Percentiles rank a stretch among this genome's conserved stretches.
These are phyloP conservation scores for Leptopilina myrica DNA, from an alignment of 2,888 invertebrate genomes.

Conservation along the genomic window DNA sequence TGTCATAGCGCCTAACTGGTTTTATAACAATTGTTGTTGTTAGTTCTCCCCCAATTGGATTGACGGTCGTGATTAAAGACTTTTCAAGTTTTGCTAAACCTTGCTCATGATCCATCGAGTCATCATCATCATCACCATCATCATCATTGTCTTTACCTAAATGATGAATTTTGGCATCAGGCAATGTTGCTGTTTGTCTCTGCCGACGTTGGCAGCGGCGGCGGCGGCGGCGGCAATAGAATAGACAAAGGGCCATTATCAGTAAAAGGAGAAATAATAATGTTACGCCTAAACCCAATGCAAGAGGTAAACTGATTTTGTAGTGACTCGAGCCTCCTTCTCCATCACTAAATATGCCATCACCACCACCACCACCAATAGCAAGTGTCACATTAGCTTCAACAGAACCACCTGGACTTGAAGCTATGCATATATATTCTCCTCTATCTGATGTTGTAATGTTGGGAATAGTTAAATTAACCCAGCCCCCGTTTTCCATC, in stretches of 20 bases:
- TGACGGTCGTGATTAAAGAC: slow-evolving; percentile 88
- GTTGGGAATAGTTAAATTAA: slow-evolving; percentile 83
- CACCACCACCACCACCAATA: slow-evolving; percentile 70
- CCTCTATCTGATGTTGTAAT: slow-evolving; percentile 83
- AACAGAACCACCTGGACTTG: slow-evolving; percentile 88
- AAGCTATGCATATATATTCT: slow-evolving; percentile 88
- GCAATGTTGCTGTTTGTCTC: slow-evolving; percentile 70
- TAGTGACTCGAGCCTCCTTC: slow-evolving; percentile 53
- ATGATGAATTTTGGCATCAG: slow-evolving; percentile 78
- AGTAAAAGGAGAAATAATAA: slow-evolving; percentile 78
- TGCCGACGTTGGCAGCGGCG: slow-evolving; percentile 57
- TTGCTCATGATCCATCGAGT: slow-evolving; percentile 86
- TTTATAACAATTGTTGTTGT: slow-evolving; percentile 80
- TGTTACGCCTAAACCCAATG: slow-evolving; percentile 77
- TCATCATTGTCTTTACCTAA: slow-evolving; percentile 59
- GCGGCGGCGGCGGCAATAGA: slow-evolving; percentile 78
- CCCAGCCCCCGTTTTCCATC: slow-evolving; percentile 69
- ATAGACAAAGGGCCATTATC: slow-evolving; percentile 79
- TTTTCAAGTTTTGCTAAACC: slow-evolving; percentile 91
- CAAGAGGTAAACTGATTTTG: slow-evolving; percentile 76
- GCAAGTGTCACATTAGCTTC: slow-evolving; percentile 86
- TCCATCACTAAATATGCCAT: slow-evolving; percentile 57
- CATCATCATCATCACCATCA: slow-evolving; percentile 78
- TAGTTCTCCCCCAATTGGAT: slow-evolving; percentile 77
- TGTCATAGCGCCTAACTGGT: slow-evolving; percentile 87